phyloP scores from a whole-genome alignment of 1,140 invertebrate species.

The Zeugodacus cucurbitae region DNA sequence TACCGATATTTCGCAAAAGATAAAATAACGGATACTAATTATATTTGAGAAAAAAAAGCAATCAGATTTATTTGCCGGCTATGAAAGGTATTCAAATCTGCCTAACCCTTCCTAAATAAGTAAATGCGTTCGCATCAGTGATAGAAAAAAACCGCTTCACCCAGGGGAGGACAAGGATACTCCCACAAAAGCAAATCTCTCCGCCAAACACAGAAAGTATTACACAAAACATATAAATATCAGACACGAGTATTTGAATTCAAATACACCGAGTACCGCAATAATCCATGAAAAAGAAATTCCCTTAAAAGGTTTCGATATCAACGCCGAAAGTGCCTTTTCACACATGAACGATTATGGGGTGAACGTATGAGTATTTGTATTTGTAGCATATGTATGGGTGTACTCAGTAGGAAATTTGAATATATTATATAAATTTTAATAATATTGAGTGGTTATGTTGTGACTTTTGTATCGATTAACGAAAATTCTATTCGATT shows the following conservation, averaged over 20 bases:
- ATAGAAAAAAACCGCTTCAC: background rate
- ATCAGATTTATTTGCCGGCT: background rate
- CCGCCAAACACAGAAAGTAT: background rate
- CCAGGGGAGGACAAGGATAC: background rate
- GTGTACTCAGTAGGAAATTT: background rate
- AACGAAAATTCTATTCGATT: too few relatives aligned
- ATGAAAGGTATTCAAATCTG: background rate
- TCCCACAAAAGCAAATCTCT: background rate
- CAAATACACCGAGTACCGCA: background rate
- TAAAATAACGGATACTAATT: too few relatives aligned
- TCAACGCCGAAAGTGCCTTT: slow-evolving; percentile 57
- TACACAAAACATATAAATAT: background rate
- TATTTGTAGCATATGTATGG: background rate
- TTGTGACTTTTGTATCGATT: too few relatives aligned
- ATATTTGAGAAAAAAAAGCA: background rate
- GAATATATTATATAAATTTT: too few relatives aligned
- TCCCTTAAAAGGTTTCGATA: slow-evolving; percentile 46
- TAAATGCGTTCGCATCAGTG: background rate
- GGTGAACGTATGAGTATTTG: background rate
- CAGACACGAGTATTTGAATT: background rate
- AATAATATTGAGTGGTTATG: too few relatives aligned
- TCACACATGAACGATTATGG: slow-evolving; percentile 56
- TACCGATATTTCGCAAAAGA: too few relatives aligned
- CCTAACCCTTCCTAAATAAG: background rate
- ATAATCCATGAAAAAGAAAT: slow-evolving; percentile 32